These are phyloP conservation scores for Cygnus atratus DNA, from an alignment of 2,113 vertebrate genomes.

Conservation along the genomic window DNA sequence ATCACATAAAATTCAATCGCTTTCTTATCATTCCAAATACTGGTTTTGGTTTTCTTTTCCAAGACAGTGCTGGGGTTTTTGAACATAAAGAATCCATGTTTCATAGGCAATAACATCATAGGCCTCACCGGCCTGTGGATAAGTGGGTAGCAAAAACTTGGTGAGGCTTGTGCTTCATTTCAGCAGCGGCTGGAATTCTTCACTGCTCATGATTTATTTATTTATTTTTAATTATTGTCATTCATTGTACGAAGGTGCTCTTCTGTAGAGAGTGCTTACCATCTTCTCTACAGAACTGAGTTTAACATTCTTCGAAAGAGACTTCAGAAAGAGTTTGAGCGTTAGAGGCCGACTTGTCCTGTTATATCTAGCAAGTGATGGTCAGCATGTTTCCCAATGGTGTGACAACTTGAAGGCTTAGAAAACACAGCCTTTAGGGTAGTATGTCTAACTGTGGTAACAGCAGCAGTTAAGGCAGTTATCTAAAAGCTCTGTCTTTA, in stretches of 20 bases:
- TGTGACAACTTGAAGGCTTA: background rate
- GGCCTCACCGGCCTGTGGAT: background rate
- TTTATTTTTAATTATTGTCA: background rate
- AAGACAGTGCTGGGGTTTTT: background rate
- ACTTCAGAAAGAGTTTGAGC: background rate
- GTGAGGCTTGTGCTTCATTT: background rate
- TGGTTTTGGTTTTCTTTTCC: background rate
- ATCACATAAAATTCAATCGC: background rate
- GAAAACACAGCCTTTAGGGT: background rate
- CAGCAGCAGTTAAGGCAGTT: background rate
- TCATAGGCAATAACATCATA: background rate
- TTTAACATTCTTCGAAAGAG: background rate
- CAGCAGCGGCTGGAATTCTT: background rate
- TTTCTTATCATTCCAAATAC: background rate
- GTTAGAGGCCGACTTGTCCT: background rate
- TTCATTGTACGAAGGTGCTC: background rate
- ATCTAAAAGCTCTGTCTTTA: background rate
- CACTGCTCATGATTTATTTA: background rate
- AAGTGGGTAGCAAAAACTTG: background rate
- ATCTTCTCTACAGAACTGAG: background rate
- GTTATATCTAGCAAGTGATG: background rate
- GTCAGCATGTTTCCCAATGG: background rate
- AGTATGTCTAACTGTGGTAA: background rate
- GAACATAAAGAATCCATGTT: background rate
- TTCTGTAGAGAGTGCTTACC: background rate